Percentiles rank a stretch among this genome's conserved stretches.
Evolutionary conservation across 2,888 invertebrate genomes (phyloP).

Genomic region (Cryptophagus acutangulus): DNA sequence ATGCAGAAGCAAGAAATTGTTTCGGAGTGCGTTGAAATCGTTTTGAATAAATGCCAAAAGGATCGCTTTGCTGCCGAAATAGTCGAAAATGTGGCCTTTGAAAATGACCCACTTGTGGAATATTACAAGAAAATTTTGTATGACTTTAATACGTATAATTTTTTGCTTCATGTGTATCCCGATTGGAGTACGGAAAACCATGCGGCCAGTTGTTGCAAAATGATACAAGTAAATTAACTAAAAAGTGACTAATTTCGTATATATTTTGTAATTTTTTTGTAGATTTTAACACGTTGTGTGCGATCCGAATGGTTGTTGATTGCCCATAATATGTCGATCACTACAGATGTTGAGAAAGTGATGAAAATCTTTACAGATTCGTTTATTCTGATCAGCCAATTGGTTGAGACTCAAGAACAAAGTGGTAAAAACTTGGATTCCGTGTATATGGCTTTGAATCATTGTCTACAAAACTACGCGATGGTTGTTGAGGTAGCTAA

Average conservation of each 20-base stretch:
- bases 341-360: conserved; percentile 26
- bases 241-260: conserved; percentile 10
- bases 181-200: conserved; percentile 26
- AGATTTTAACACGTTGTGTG: conserved; percentile 38
- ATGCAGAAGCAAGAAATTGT: conserved; percentile 30
- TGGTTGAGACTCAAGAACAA: conserved; percentile 32
- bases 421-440: conserved; percentile 19
- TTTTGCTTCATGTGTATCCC: conserved; percentile 20
- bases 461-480: conserved; percentile 37
- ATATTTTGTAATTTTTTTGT: conserved; percentile 12
- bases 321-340: conserved; percentile 27
- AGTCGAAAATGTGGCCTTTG: too few relatives aligned
- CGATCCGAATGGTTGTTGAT: conserved; percentile 38
- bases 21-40: conserved; percentile 24
- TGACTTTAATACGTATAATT: conserved; percentile 14
- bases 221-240: conserved; percentile 28
- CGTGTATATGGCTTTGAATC: conserved; percentile 30
- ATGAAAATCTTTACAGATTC: conserved; percentile 35
- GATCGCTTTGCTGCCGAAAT: too few relatives aligned
- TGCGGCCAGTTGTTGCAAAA: conserved; percentile 25
- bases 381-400: conserved; percentile 37
- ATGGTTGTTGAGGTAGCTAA: conserved; percentile 34
- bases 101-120: conserved; percentile 18
- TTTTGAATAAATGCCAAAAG: conserved; percentile 18
- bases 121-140: conserved; percentile 20